These are phyloP conservation scores for Wiebesia pumilae DNA, from an alignment of 1,140 invertebrate genomes.

Conservation along the genomic window DNA sequence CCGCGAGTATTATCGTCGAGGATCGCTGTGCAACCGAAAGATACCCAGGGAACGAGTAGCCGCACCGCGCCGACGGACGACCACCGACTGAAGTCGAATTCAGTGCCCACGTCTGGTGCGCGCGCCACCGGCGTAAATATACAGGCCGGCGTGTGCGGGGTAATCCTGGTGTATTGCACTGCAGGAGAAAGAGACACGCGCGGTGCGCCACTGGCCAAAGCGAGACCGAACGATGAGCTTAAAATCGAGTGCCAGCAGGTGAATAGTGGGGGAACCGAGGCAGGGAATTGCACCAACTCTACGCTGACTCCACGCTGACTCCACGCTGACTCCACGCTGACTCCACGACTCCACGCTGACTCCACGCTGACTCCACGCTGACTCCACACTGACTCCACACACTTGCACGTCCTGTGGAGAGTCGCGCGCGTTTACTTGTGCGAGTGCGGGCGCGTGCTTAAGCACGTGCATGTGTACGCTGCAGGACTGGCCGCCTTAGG, in stretches of 20 bases:
- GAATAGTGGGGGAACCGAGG: not conserved
- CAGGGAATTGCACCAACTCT: not conserved
- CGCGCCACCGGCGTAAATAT: conserved; percentile 37
- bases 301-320: too few relatives aligned
- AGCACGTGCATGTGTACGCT: too few relatives aligned
- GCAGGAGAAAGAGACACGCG: conserved; percentile 7
- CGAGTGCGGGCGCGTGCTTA: not conserved
- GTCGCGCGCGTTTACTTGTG: not conserved
- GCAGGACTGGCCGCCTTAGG: too few relatives aligned
- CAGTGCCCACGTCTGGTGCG: not conserved
- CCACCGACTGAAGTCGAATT: conserved; percentile 34
- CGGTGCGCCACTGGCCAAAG: not conserved
- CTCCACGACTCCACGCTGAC: too few relatives aligned
- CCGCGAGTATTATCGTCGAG: too few relatives aligned
- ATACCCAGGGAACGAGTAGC: not conserved
- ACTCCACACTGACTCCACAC: too few relatives aligned
- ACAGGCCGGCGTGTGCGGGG: conserved; percentile 12
- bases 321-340: too few relatives aligned
- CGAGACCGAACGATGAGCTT: not conserved
- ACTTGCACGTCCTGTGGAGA: too few relatives aligned
- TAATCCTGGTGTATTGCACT: not conserved
- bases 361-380: too few relatives aligned
- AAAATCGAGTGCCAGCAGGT: conserved; percentile 29
- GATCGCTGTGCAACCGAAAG: too few relatives aligned
- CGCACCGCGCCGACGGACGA: conserved; percentile 64